A percentile compares a stretch with the other conserved stretches of the same genome.
These are phyloP conservation scores for Acleris literana DNA, from an alignment of 2,888 invertebrate genomes.

Conservation along the genomic window DNA sequence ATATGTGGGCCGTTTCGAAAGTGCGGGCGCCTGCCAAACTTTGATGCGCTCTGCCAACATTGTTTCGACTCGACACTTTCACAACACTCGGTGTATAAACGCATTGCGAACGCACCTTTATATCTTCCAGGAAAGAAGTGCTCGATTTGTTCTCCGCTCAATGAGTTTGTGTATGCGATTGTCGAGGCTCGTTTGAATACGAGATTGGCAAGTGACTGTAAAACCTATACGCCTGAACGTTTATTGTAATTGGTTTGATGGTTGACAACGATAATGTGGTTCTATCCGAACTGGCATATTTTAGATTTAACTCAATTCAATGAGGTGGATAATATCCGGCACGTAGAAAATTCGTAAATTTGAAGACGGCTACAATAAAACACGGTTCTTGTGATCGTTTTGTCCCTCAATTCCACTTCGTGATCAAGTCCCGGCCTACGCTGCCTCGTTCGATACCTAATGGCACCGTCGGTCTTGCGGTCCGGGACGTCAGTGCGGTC, in stretches of 20 bases:
- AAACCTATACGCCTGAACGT: conserved; percentile 17
- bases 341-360: neutral
- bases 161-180: conserved; percentile 31
- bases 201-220: conserved; percentile 16
- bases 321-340: neutral
- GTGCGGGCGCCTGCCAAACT: conserved; percentile 70
- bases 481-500: conserved; percentile 28
- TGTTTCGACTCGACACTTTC: conserved; percentile 49
- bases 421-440: conserved; percentile 16
- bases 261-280: conserved; percentile 3
- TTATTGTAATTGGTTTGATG: conserved; percentile 22
- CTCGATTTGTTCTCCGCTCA: conserved; percentile 16
- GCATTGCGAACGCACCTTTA: conserved; percentile 2
- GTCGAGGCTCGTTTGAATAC: conserved; percentile 21
- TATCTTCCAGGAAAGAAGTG: conserved; percentile 27
- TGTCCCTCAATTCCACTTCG: conserved; percentile 17
- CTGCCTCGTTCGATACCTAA: conserved; percentile 26
- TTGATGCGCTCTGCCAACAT: conserved; percentile 65
- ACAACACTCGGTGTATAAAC: conserved; percentile 22
- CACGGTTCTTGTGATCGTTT: neutral
- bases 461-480: conserved; percentile 31
- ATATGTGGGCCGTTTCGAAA: conserved; percentile 66
- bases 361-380: neutral
- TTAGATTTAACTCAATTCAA: neutral
- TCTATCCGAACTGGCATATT: neutral